Percentiles rank a stretch among this genome's conserved stretches.
These are phyloP conservation scores for Onychostruthus taczanowskii DNA, from an alignment of 2,113 vertebrate species.

Conservation along the genomic window DNA sequence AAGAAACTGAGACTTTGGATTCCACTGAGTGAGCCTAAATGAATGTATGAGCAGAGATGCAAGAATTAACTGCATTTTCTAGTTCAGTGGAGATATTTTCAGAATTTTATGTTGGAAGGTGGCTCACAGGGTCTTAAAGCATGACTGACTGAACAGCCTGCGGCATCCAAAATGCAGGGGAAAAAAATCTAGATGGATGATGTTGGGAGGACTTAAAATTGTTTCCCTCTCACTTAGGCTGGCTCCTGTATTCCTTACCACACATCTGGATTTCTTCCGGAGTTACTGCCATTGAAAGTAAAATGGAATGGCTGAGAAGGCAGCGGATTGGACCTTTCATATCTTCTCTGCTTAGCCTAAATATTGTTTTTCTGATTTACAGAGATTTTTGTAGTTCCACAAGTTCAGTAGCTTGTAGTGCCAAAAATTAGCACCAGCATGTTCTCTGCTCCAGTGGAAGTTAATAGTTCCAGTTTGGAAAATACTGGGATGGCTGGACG, in stretches of 20 bases:
- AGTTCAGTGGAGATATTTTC: background rate
- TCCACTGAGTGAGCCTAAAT: background rate
- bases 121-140: background rate
- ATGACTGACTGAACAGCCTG: background rate
- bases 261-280: background rate
- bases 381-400: background rate
- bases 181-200: background rate
- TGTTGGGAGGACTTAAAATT: background rate
- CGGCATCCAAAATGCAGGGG: background rate
- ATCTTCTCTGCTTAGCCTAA: background rate
- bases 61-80: conserved; percentile 9
- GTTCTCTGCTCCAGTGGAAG: background rate
- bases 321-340: background rate
- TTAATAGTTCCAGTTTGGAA: background rate
- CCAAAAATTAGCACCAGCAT: background rate
- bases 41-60: background rate
- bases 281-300: background rate
- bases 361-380: background rate
- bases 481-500: background rate
- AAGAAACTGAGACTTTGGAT: background rate
- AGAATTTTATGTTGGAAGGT: background rate
- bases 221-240: background rate
- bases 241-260: background rate
- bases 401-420: background rate
- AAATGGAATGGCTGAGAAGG: background rate